Conservation (phyloP, 2,797 vertebrate species). For the Tympanoctomys barrerae region DNA sequence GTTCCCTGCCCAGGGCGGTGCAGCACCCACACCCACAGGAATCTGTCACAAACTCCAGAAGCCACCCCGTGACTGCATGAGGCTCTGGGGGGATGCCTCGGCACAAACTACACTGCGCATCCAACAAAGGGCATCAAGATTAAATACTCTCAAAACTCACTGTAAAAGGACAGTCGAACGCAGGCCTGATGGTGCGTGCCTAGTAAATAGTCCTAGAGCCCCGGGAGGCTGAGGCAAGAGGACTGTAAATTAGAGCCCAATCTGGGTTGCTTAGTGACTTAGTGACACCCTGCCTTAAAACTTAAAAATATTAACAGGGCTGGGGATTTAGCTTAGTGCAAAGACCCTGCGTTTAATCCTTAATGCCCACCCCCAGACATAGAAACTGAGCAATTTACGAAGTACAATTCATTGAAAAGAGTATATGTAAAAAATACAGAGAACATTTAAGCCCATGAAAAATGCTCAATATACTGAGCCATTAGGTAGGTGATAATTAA, state of each 20-base stretch:
- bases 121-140: neutral
- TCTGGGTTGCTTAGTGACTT: neutral
- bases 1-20: too few species aligned
- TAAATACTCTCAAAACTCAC: constrained; percentile 4
- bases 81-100: too few species aligned
- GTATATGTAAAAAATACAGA: neutral
- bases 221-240: neutral
- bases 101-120: too few species aligned
- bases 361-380: neutral
- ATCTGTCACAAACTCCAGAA: too few species aligned
- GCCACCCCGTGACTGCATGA: too few species aligned
- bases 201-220: neutral
- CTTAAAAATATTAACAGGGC: neutral
- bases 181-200: neutral
- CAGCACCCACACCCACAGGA: too few species aligned
- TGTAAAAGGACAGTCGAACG: neutral
- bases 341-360: neutral
- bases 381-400: neutral
- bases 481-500: constrained; percentile 6
- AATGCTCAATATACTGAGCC: neutral
- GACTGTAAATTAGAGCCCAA: neutral
- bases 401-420: neutral
- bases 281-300: neutral
- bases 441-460: neutral
- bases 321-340: neutral